Conservation (phyloP, 2,888 invertebrate species). For the Orthosia incerta region DNA sequence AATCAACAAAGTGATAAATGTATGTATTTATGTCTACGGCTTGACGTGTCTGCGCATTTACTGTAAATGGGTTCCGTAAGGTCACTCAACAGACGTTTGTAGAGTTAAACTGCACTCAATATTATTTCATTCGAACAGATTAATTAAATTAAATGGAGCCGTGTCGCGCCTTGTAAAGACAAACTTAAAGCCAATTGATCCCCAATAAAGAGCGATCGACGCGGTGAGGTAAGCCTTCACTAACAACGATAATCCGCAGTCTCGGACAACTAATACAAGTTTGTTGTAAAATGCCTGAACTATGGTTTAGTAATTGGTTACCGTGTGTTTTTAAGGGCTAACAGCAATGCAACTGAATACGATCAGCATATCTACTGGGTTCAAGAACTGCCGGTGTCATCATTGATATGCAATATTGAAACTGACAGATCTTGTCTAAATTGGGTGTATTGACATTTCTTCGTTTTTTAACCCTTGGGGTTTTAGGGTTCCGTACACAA, state of each 20-base stretch:
- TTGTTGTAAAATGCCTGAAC: constrained; percentile 29
- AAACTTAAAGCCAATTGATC: constrained; percentile 64
- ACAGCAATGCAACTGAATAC: neutral
- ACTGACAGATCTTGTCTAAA: neutral
- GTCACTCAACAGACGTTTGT: constrained; percentile 1
- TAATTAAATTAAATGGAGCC: constrained; percentile 50
- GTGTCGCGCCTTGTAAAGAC: constrained; percentile 45
- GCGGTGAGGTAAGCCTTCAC: constrained; percentile 63
- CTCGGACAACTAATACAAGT: constrained; percentile 43
- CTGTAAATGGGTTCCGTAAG: neutral
- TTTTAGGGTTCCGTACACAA: too few relatives aligned
- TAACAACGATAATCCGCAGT: constrained; percentile 69
- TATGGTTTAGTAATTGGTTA: constrained; percentile 15
- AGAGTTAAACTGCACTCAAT: neutral
- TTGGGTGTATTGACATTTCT: too few relatives aligned
- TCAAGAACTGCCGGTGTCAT: neutral
- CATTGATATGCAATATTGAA: too few relatives aligned
- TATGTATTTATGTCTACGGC: too few relatives aligned
- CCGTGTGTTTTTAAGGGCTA: neutral
- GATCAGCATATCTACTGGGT: neutral
- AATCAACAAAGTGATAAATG: too few relatives aligned
- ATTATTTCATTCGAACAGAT: constrained; percentile 27
- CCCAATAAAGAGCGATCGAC: constrained; percentile 64
- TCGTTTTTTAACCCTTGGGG: too few relatives aligned
- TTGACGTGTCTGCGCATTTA: neutral